phyloP scores from a whole-genome alignment of 1,140 invertebrate species.

The Drosophila pallidifrons region DNA sequence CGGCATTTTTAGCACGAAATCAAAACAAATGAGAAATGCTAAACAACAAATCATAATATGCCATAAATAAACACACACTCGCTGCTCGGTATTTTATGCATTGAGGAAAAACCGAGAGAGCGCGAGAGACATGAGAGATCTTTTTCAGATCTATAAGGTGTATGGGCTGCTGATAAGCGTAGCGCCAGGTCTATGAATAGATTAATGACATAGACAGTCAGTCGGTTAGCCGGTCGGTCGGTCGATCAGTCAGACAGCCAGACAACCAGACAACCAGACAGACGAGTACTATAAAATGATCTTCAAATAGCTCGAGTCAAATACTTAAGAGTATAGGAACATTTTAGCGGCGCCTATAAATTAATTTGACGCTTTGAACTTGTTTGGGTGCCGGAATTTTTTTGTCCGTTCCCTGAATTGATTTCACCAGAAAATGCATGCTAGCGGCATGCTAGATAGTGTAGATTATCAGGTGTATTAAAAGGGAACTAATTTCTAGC shows the following conservation, averaged over 20 bases:
- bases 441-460: constrained; percentile 1
- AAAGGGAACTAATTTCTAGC: no score
- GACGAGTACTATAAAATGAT: constrained; percentile 17
- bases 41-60: constrained; percentile 66
- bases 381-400: constrained; percentile 33
- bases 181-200: constrained; percentile 49
- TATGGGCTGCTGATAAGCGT: constrained; percentile 39
- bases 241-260: not conserved
- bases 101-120: constrained; percentile 7
- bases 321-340: constrained; percentile 6
- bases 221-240: not conserved
- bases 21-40: constrained; percentile 53
- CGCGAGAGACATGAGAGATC: not conserved
- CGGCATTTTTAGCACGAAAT: constrained; percentile 67
- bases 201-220: constrained; percentile 21
- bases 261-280: constrained; percentile 5
- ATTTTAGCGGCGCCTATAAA: constrained; percentile 36
- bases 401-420: not conserved
- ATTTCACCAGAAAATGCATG: not conserved
- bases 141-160: constrained; percentile 35
- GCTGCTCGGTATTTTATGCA: constrained; percentile 46
- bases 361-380: constrained; percentile 50
- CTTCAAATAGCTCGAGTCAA: constrained; percentile 25
- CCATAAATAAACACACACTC: constrained; percentile 75
- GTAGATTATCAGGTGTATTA: constrained; percentile 6